Conservation (phyloP, 1,140 invertebrate species). For the Riptortus pedestris region DNA sequence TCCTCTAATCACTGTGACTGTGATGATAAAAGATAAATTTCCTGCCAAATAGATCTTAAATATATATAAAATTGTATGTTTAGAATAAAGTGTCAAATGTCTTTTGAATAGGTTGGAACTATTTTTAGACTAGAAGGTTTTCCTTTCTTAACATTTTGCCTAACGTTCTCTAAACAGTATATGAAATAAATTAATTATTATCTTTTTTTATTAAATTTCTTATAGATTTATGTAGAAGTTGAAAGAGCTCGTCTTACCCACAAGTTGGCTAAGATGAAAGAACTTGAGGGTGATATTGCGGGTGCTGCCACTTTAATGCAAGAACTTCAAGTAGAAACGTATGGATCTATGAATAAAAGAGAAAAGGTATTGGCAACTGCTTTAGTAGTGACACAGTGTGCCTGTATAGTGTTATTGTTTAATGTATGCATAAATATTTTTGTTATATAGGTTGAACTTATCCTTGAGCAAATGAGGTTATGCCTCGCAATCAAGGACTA, state of each 20-base stretch:
- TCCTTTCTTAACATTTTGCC: no score
- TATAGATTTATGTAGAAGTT: constrained; percentile 95
- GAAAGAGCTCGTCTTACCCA: constrained; percentile 92
- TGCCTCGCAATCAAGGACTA: constrained; percentile 94
- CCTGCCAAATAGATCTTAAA: not conserved
- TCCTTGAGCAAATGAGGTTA: constrained; percentile 96
- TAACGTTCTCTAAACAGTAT: no score
- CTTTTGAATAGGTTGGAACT: no score
- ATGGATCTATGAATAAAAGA: constrained; percentile 95
- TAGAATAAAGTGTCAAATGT: no score
- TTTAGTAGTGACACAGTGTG: not conserved
- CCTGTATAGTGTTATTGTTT: constrained; percentile 7
- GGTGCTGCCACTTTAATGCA: constrained; percentile 89
- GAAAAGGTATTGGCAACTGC: constrained; percentile 56
- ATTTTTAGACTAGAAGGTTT: no score
- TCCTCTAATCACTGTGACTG: no score
- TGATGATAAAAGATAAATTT: not conserved
- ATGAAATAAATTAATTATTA: no score
- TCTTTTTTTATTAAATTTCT: constrained; percentile 16
- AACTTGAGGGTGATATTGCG: constrained; percentile 80
- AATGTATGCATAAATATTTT: not conserved
- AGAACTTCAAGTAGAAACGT: constrained; percentile 97
- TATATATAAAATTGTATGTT: no score
- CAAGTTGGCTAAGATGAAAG: constrained; percentile 85
- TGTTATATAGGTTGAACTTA: constrained; percentile 63